phyloP scores from a whole-genome alignment of 1,140 invertebrate genomes.

The Melitaea cinxia region DNA sequence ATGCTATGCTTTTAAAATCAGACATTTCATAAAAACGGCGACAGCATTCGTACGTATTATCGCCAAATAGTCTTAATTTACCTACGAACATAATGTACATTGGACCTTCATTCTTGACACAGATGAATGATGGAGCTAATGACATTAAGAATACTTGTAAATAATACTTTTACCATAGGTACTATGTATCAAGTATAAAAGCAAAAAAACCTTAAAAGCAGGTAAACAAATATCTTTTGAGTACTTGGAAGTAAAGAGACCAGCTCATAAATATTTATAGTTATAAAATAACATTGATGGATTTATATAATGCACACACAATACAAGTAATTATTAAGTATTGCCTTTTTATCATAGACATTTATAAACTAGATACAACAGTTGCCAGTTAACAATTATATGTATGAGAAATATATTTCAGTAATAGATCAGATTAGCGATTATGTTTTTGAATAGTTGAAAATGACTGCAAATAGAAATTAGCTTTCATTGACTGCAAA shows the following conservation, averaged over 20 bases:
- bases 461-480: conserved; percentile 26
- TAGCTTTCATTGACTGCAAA: conserved; percentile 4
- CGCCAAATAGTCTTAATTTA: conserved; percentile 70
- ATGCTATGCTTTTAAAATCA: conserved; percentile 61
- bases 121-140: conserved; percentile 65
- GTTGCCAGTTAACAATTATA: conserved; percentile 32
- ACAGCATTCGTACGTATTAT: conserved; percentile 44
- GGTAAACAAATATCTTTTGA: conserved; percentile 71
- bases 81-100: conserved; percentile 76
- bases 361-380: conserved; percentile 24
- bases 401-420: conserved; percentile 16
- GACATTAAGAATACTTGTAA: conserved; percentile 61
- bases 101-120: conserved; percentile 77
- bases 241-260: conserved; percentile 75
- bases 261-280: conserved; percentile 72
- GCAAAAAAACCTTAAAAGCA: conserved; percentile 52
- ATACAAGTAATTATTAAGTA: conserved; percentile 58
- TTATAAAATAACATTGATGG: conserved; percentile 58
- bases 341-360: conserved; percentile 35
- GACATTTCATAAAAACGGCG: conserved; percentile 44
- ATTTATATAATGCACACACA: conserved; percentile 69
- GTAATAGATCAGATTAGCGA: conserved; percentile 10
- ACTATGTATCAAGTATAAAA: conserved; percentile 35
- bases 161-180: conserved; percentile 56
- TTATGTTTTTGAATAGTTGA: not conserved